Percentiles rank a stretch among this genome's conserved stretches.
These are phyloP conservation scores for Dromaius novaehollandiae DNA, from an alignment of 2,113 vertebrate genomes.

Conservation along the genomic window DNA sequence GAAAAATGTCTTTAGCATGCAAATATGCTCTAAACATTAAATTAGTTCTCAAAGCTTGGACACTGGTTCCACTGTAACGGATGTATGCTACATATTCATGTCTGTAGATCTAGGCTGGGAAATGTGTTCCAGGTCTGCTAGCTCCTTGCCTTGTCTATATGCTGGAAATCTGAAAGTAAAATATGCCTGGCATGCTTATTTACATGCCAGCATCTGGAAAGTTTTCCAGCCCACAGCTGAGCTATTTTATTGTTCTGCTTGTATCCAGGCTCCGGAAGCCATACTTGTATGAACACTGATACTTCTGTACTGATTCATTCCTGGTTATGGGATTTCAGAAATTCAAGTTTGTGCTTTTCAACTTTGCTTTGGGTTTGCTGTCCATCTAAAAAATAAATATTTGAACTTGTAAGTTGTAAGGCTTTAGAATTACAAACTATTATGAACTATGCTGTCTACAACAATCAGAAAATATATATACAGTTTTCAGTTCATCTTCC, in stretches of 20 bases:
- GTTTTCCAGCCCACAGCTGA: background rate
- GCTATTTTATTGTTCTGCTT: background rate
- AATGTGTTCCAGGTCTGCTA: background rate
- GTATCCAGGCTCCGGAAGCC: background rate
- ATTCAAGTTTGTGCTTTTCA: background rate
- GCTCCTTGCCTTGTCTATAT: background rate
- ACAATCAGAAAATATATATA: background rate
- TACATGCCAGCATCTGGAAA: background rate
- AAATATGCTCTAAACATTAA: background rate
- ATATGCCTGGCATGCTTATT: background rate
- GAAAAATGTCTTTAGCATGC: conserved; percentile 3
- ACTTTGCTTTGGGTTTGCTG: background rate
- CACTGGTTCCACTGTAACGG: background rate
- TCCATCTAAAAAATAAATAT: background rate
- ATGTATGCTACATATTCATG: background rate
- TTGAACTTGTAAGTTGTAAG: background rate
- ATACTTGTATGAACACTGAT: background rate
- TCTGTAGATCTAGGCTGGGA: background rate
- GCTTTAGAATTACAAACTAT: background rate
- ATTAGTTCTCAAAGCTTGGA: background rate
- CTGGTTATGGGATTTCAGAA: background rate
- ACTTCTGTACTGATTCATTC: background rate
- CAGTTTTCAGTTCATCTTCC: background rate
- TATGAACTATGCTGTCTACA: background rate
- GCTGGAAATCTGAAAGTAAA: background rate